Evolutionary conservation across 2,888 invertebrate species (phyloP).

Genomic region (Geotrupes spiniger): DNA sequence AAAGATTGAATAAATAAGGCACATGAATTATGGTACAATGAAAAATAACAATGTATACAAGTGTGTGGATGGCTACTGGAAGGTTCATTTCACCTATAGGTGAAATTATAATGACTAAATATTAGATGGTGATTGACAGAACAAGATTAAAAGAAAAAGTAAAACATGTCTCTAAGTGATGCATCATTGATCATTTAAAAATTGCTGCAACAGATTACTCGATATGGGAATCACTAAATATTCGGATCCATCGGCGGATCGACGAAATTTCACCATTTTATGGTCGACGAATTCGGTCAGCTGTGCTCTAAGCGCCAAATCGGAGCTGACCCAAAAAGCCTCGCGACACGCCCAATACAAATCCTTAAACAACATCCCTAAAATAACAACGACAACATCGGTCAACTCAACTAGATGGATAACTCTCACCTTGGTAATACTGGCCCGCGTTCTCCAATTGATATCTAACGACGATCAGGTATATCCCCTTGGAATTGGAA

Average conservation of each 20-base stretch:
- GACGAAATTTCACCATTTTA: conserved; percentile 78
- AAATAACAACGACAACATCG: conserved; percentile 24
- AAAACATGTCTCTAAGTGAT: too few species aligned
- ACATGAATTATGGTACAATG: too few species aligned
- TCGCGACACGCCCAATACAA: conserved; percentile 83
- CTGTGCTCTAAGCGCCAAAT: conserved; percentile 85
- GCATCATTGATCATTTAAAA: conserved; percentile 51
- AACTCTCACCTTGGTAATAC: conserved; percentile 68
- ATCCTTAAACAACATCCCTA: conserved; percentile 86
- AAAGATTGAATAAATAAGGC: too few species aligned
- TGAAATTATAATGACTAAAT: too few species aligned
- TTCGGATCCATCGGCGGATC: conserved; percentile 79
- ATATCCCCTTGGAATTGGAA: conserved; percentile 82
- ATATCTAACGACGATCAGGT: conserved; percentile 75
- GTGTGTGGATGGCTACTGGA: too few species aligned
- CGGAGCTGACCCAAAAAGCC: conserved; percentile 88
- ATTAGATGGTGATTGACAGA: too few species aligned
- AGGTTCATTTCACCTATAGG: too few species aligned
- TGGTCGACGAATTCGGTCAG: conserved; percentile 95
- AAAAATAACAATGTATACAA: too few species aligned
- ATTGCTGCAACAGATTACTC: conserved; percentile 70
- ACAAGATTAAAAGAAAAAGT: too few species aligned
- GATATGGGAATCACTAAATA: conserved; percentile 78
- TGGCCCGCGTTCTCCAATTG: conserved; percentile 74
- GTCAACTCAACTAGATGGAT: neutral